Evolutionary conservation across 2,113 vertebrate species (phyloP).

Genomic region (Neofelis nebulosa): DNA sequence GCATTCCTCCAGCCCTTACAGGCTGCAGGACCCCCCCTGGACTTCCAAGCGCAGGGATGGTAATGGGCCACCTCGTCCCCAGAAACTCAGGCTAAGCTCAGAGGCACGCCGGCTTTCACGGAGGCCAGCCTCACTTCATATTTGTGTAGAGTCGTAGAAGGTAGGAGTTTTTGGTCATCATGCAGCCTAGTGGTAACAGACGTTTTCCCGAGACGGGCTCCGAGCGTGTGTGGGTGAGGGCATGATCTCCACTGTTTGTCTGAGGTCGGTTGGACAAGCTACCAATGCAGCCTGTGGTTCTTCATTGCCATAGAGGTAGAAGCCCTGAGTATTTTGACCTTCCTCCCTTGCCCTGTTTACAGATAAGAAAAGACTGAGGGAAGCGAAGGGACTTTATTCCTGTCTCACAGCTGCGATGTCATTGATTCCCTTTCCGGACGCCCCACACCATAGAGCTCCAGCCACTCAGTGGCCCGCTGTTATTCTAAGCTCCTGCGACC

Average conservation of each 20-base stretch:
- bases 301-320: not conserved
- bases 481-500: not conserved
- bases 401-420: not conserved
- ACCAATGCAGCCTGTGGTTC: not conserved
- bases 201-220: not conserved
- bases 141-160: not conserved
- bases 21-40: not conserved
- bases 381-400: not conserved
- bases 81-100: not conserved
- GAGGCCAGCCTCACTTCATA: not conserved
- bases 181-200: no score
- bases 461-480: accelerated
- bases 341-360: not conserved
- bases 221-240: accelerated
- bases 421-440: accelerated
- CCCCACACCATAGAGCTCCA: accelerated
- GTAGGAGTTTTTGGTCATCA: not conserved
- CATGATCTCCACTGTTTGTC: accelerated
- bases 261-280: not conserved
- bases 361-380: not conserved
- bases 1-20: not conserved
- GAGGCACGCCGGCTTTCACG: not conserved
- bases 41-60: not conserved
- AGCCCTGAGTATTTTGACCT: not conserved
- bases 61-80: not conserved